These are phyloP conservation scores for Caenorhabditis sp. DNA, from an alignment of 2,888 invertebrate genomes.

Conservation along the genomic window DNA sequence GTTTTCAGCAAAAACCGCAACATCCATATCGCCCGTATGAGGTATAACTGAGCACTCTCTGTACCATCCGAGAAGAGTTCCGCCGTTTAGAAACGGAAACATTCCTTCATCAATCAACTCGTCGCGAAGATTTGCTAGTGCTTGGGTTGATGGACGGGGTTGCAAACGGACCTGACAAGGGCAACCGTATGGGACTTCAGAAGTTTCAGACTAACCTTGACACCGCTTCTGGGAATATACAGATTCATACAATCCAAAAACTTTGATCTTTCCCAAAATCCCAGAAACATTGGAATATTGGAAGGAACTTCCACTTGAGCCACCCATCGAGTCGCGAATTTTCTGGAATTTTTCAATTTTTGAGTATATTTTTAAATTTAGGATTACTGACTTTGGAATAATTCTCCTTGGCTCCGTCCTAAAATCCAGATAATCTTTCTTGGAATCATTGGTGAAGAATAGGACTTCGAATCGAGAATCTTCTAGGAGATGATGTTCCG, in stretches of 20 bases:
- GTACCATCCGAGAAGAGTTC: constrained; percentile 51
- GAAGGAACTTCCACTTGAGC: constrained; percentile 25
- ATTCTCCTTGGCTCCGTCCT: constrained; percentile 29
- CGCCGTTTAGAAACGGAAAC: constrained; percentile 33
- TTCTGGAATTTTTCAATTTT: too few relatives aligned
- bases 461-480: constrained; percentile 31
- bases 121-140: constrained; percentile 3
- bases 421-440: constrained; percentile 41
- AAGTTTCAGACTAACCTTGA: too few relatives aligned
- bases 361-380: too few relatives aligned
- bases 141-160: background rate
- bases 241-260: constrained; percentile 44
- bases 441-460: constrained; percentile 25
- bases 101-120: constrained; percentile 4
- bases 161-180: background rate
- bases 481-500: background rate
- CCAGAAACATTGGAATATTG: constrained; percentile 40
- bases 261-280: constrained; percentile 42
- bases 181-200: too few relatives aligned
- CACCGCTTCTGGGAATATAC: constrained; percentile 18
- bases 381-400: constrained; percentile 54
- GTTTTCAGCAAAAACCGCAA: constrained; percentile 43
- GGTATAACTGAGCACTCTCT: constrained; percentile 65
- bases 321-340: constrained; percentile 8
- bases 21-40: constrained; percentile 62